Conservation (phyloP, 2,113 vertebrate species). For the Sus scrofa region DNA sequence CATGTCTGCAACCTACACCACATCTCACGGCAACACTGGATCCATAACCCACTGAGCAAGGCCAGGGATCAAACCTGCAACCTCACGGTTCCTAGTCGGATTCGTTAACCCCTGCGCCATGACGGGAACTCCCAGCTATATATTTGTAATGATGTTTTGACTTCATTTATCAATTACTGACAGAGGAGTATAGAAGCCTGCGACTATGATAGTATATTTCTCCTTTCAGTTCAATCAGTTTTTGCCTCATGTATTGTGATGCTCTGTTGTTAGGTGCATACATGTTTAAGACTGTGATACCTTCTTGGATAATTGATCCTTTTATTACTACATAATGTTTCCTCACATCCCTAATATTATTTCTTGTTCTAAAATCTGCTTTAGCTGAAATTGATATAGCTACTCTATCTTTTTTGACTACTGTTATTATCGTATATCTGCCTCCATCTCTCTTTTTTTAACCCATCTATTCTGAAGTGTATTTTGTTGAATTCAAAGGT, state of each 20-base stretch:
- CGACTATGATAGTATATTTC: neutral
- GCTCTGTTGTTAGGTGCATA: neutral
- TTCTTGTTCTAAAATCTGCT: neutral
- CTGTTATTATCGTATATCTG: neutral
- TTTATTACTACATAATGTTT: neutral
- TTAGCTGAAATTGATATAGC: neutral
- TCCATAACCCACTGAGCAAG: too few relatives aligned
- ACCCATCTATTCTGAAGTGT: constrained; percentile 12
- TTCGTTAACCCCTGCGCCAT: too few relatives aligned
- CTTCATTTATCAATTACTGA: neutral
- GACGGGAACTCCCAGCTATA: too few relatives aligned
- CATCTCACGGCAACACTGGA: too few relatives aligned
- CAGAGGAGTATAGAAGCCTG: neutral
- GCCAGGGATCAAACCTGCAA: too few relatives aligned
- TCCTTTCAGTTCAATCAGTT: neutral
- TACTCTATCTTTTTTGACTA: neutral
- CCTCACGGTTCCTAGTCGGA: too few relatives aligned
- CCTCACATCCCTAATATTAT: neutral
- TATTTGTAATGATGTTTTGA: neutral
- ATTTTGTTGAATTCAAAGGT: constrained; percentile 10
- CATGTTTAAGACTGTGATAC: neutral
- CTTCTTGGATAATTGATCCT: neutral
- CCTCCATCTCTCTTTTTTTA: constrained; percentile 51
- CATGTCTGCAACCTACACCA: too few relatives aligned
- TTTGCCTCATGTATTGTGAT: neutral